phyloP scores from a whole-genome alignment of 2,113 vertebrate species.

The Dicentrarchus labrax region DNA sequence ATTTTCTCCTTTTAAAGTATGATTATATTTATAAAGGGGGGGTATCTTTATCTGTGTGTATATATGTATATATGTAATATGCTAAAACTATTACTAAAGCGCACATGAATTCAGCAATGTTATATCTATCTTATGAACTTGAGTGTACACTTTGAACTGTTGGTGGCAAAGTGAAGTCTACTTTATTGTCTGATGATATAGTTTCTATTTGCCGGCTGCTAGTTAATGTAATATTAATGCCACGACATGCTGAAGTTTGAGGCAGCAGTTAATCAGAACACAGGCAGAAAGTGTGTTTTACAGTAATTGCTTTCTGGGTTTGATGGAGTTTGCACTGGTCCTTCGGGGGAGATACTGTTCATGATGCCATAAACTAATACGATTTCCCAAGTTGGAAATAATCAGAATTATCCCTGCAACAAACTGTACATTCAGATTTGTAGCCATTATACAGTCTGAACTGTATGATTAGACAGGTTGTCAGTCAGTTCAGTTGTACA shows the following conservation, averaged over 20 bases:
- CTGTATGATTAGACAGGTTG: not conserved
- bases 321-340: not conserved
- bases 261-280: not conserved
- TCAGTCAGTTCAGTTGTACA: not conserved
- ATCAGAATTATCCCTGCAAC: not conserved
- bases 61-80: no score
- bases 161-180: not conserved
- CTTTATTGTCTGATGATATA: not conserved
- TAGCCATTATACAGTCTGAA: no score
- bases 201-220: not conserved
- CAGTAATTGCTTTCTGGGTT: constrained; percentile 10
- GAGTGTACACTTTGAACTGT: not conserved
- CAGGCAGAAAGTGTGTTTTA: not conserved
- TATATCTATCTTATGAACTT: not conserved
- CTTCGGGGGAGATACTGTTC: not conserved
- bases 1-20: no score
- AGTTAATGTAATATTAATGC: not conserved
- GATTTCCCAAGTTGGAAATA: constrained; percentile 14
- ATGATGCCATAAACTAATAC: constrained; percentile 3
- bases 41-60: no score
- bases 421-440: not conserved
- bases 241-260: not conserved
- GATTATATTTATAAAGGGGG: no score
- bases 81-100: no score
- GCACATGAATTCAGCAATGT: no score